Evolutionary conservation across 2,113 vertebrate species (phyloP).

Genomic region (Pelecanoides urinatrix): DNA sequence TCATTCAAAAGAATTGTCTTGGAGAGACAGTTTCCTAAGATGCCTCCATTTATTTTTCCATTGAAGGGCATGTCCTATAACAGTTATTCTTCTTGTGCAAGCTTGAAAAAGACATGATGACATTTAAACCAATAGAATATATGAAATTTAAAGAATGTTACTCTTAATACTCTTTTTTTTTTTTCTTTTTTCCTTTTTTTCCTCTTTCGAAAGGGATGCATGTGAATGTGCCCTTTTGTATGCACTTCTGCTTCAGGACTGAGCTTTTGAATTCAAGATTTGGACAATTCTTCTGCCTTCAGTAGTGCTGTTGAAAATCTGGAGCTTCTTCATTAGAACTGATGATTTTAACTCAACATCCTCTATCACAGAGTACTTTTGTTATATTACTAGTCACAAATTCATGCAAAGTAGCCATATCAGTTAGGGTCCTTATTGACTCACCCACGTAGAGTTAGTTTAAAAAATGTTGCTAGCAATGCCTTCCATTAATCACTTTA

Average conservation of each 20-base stretch:
- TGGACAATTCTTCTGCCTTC: not conserved
- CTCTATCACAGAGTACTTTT: not conserved
- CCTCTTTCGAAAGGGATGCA: not conserved
- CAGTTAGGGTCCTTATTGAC: not conserved
- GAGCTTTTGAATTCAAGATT: not conserved
- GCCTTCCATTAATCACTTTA: not conserved
- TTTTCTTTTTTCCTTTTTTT: fast-evolving
- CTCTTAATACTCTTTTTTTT: not conserved
- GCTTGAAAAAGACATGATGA: not conserved
- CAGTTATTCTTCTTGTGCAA: not conserved
- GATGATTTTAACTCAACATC: not conserved
- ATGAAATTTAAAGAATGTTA: not conserved
- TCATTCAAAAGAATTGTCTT: not conserved
- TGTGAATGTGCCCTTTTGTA: not conserved
- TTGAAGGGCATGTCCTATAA: not conserved
- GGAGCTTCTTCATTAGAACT: not conserved
- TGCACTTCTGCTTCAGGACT: not conserved
- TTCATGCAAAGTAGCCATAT: not conserved
- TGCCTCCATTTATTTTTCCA: not conserved
- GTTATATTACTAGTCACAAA: not conserved
- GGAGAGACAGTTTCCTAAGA: not conserved
- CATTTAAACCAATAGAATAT: not conserved
- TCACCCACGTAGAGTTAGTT: not conserved
- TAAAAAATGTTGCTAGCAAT: not conserved
- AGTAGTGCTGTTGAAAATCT: not conserved